Percentiles rank a stretch among this genome's conserved stretches.
Conservation (phyloP, 2,888 invertebrate genomes). For the Lycocerus yunnanus region DNA sequence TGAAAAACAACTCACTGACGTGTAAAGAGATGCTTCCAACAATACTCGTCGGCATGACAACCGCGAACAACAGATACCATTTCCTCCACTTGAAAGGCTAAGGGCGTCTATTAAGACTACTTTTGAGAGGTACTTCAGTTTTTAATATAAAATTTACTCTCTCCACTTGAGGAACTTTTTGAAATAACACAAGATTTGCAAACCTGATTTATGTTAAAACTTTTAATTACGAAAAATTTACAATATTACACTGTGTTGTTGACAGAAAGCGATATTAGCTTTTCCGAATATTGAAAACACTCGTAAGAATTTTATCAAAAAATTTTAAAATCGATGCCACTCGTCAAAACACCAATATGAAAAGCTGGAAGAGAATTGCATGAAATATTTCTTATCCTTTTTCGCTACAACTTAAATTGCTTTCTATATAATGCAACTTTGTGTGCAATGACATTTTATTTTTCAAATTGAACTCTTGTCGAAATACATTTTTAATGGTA, state of each 20-base stretch:
- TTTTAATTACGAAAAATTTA: conserved; percentile 2
- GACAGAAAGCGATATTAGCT: not conserved
- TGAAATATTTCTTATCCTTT: not conserved
- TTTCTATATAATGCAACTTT: not conserved
- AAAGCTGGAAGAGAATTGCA: not conserved
- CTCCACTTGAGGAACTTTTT: not conserved
- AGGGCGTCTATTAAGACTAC: conserved; percentile 30
- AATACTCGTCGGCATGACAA: conserved; percentile 49
- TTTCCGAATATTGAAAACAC: not conserved
- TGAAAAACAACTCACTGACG: conserved; percentile 43
- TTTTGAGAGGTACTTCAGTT: conserved; percentile 20
- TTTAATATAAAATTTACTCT: conserved; percentile 16
- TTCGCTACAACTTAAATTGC: not conserved
- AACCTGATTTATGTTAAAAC: conserved; percentile 22
- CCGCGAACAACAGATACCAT: conserved; percentile 35
- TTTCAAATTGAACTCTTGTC: not conserved
- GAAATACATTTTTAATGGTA: not conserved
- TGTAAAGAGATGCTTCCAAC: conserved; percentile 43
- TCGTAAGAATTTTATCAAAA: not conserved
- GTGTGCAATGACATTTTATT: not conserved
- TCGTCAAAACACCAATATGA: not conserved
- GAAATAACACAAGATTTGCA: not conserved
- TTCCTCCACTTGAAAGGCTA: conserved; percentile 19
- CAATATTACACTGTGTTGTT: not conserved
- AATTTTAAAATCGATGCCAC: not conserved